Conservation (phyloP, 2,113 vertebrate genomes). For the Cisticola juncidis region DNA sequence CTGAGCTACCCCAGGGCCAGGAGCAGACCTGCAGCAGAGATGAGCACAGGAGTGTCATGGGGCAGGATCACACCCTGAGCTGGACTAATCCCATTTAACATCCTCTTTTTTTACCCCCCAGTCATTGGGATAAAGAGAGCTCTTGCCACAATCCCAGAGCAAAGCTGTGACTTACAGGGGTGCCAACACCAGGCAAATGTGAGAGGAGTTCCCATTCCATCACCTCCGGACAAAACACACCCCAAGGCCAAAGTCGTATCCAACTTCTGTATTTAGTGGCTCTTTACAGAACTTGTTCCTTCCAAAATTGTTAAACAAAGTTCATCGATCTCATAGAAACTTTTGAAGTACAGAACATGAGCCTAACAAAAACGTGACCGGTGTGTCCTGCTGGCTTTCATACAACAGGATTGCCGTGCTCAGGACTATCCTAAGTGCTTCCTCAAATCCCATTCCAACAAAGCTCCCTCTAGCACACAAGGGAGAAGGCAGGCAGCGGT, state of each 20-base stretch:
- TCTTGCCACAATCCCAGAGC: neutral
- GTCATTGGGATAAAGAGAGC: neutral
- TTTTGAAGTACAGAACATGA: constrained; percentile 66
- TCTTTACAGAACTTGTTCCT: constrained; percentile 76
- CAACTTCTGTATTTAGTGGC: constrained; percentile 81
- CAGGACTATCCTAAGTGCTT: constrained; percentile 69
- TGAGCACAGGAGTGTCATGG: neutral
- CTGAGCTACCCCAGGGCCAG: neutral
- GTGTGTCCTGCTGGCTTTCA: constrained; percentile 51
- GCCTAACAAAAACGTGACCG: constrained; percentile 63
- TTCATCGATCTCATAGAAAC: constrained; percentile 80
- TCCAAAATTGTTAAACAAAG: constrained; percentile 79
- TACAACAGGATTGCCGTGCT: constrained; percentile 59
- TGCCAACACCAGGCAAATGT: neutral
- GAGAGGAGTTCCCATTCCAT: neutral
- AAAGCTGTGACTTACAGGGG: neutral
- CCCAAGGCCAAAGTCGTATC: constrained; percentile 62
- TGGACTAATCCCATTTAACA: neutral
- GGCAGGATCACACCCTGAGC: neutral
- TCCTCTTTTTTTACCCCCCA: neutral
- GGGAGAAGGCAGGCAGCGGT: neutral
- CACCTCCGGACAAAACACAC: neutral
- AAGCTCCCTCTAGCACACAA: constrained; percentile 29
- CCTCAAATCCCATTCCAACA: constrained; percentile 49
- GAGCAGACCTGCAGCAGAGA: neutral